Base-by-base conservation (phyloP, 2,888 invertebrate genomes). In the Ramazzottius varieornatus region DNA sequence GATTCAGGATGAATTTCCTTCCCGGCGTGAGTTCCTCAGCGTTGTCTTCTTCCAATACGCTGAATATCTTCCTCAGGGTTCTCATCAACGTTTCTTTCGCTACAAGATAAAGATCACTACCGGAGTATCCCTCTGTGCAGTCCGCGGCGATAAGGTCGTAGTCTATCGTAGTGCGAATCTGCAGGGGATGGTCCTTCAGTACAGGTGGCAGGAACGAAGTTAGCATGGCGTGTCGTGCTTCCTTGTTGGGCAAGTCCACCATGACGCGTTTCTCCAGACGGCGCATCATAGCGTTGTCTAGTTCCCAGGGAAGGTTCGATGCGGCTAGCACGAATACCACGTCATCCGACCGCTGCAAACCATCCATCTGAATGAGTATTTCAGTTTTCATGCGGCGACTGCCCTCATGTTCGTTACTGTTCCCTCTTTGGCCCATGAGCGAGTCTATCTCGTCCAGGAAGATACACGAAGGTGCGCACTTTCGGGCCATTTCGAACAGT, bases 391-490 rank as follows among this genome's bases (percentile, higher is more conserved):
- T 84, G 66, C 93, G 79, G 67, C 87, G 80, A 8, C 88, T 86
- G 0, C 88, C 88, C 75, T 90, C 90, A 73, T 89, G 88, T 72
- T 88, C 86, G 0, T 82, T 82, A 0, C 79, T 75, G 1, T 73
- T 70, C 67, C 77, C 76, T 65, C 81, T 73, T 66, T 78, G 78
- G 1, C 86, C 83, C 32, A 86, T 84, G 34, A 92, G 75, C 20
- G 89, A 84, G 73, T 93, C 93, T 67, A 92, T 81, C 77, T 93
- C 93, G 73, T 93, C 93, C 64, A 93, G 82, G 76, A 93, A 93
- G 71, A 93, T 86, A 13, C 89, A 86, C 0, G 90, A 85, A 0
- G 93, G 93, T 0, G 89, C 83, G 73, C 86, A 84, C 73, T 83
- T 82, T 46, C 84, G 81, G 0, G 93, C 92, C 76, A 90, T 79